phyloP scores from a whole-genome alignment of 2,797 vertebrate genomes.

The Heliangelus exortis region DNA sequence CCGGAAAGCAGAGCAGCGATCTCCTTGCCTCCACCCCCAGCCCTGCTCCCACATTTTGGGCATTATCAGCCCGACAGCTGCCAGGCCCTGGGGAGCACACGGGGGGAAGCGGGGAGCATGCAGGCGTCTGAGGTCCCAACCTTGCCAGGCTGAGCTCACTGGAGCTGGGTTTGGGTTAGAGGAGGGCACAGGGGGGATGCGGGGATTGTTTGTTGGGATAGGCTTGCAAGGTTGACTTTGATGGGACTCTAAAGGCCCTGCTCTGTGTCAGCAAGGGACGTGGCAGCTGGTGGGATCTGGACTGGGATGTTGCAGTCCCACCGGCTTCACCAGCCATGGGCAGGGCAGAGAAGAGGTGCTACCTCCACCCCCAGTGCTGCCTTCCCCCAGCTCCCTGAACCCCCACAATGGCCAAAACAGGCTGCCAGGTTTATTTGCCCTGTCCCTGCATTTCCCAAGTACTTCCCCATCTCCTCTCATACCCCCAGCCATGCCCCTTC shows the following conservation, averaged over 20 bases:
- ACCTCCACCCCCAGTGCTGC: neutral
- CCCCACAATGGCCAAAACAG: neutral
- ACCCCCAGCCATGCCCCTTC: neutral
- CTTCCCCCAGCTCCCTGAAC: neutral
- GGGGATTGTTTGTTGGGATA: fast-evolving
- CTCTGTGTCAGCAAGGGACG: neutral
- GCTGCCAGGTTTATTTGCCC: neutral
- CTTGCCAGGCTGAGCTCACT: fast-evolving
- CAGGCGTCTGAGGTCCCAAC: neutral
- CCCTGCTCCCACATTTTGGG: neutral
- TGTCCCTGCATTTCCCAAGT: neutral
- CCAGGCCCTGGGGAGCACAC: fast-evolving
- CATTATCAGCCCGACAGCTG: fast-evolving
- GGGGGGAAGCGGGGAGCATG: fast-evolving
- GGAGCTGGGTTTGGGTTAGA: neutral
- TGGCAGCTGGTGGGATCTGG: neutral
- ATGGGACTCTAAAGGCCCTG: neutral
- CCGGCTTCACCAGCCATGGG: fast-evolving
- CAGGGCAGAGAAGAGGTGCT: neutral
- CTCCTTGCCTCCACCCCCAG: fast-evolving
- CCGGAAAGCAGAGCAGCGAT: neutral
- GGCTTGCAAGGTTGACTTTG: neutral
- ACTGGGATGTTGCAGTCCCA: neutral
- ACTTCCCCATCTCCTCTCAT: neutral
- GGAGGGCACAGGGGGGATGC: neutral